Evolutionary conservation across 2,797 vertebrate genomes (phyloP), one percentile per base, ranked within the genome.

Genomic region (Spinibarbus caldwelli): DNA sequence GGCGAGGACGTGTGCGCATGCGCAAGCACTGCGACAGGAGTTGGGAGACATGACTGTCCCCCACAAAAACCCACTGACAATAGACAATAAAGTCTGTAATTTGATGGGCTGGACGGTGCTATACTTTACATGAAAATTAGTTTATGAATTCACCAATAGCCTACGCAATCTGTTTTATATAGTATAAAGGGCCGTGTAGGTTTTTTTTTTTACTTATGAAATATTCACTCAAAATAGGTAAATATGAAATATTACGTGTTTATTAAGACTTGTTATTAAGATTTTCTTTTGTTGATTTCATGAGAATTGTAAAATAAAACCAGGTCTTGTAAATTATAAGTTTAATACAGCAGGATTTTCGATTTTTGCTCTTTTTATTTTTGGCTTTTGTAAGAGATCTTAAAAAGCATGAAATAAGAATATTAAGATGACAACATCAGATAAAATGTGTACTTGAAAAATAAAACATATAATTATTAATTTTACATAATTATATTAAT

Each of bases 21-120:
- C 89, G 87, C 88, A 80, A 34, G 84, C 81, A 91, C 87, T 91
- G 91, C 91, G 91, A 91, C 90, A 91, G 68, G 45, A 59, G 31
- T 83, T 23, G 26, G 64, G 70, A 49, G 29, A 34, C 31, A 64
- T 72, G 68, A 68, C 49, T 64, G 67, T 80, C 64, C 31, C 57
- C 36, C 45, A n/a, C 31, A 59, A 68, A 78, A 66, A 79, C 23
- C 68, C 59, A 68, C 62, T 77, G 23, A 62, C 68, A 43, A 43
- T 66, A 19, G 29, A 76, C 23, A 47, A 36, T 64, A 83, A 29
- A 72, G 36, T 29, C 34, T 57, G 52, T 77, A 41, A 67, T 78
- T 38, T 15, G 3, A 47, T 7, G 54, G 29, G 0, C 41, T 43
- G 21, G 5, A 54, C 8, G 1, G 23, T 29, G 36, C 26, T 15